Evolutionary conservation across 2,113 vertebrate species (phyloP).

Genomic region (Orcinus orca): DNA sequence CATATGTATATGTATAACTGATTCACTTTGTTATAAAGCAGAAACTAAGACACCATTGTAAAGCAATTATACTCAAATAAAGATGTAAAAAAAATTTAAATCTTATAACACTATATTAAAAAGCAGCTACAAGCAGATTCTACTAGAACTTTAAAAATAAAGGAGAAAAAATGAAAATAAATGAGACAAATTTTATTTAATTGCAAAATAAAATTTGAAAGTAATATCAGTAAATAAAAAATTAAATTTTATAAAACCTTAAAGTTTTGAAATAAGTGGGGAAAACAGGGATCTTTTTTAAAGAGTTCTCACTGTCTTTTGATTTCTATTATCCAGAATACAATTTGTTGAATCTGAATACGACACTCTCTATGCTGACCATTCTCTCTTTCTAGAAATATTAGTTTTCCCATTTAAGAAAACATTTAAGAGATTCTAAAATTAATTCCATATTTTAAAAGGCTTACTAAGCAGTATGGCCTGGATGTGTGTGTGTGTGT

Average conservation of each 20-base stretch:
- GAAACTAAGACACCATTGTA: too few relatives aligned
- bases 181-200: not conserved
- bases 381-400: conserved; percentile 27
- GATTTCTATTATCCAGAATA: not conserved
- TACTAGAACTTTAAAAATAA: not conserved
- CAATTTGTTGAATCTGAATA: not conserved
- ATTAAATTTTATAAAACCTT: not conserved
- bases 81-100: not conserved
- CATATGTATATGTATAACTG: too few relatives aligned
- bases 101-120: not conserved
- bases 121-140: not conserved
- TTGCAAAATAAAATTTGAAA: conserved; percentile 12
- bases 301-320: not conserved
- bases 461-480: not conserved
- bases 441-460: not conserved
- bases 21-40: too few relatives aligned
- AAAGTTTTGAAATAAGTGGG: not conserved
- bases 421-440: not conserved
- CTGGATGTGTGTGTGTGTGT: too few relatives aligned
- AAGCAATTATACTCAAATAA: too few relatives aligned
- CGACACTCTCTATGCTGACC: not conserved
- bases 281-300: not conserved
- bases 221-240: not conserved
- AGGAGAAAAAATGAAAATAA: not conserved
- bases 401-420: not conserved